Conservation (phyloP, 1,140 invertebrate species). For the Eulimnadia texana region DNA sequence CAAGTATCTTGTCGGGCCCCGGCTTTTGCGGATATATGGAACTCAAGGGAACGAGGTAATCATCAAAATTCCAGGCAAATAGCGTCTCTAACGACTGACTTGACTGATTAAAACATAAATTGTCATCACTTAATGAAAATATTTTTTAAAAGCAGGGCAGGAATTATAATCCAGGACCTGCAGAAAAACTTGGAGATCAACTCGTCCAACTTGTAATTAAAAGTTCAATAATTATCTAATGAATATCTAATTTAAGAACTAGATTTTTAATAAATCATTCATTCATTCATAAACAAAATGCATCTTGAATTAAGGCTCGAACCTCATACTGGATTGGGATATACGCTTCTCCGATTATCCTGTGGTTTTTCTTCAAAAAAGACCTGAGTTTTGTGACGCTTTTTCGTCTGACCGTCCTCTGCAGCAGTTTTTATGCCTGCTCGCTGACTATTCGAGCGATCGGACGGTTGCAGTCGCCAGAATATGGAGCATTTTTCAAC, state of each 20-base stretch:
- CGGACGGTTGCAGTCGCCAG: conserved; percentile 50
- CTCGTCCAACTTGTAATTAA: conserved; percentile 46
- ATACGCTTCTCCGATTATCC: conserved; percentile 60
- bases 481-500: conserved; percentile 59
- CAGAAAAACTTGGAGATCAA: conserved; percentile 56
- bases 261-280: conserved; percentile 13
- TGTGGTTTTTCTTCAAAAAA: conserved; percentile 51
- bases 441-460: conserved; percentile 36
- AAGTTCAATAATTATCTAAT: conserved; percentile 5
- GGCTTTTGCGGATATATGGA: conserved; percentile 46
- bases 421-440: conserved; percentile 9
- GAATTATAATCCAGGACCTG: conserved; percentile 41
- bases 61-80: conserved; percentile 19
- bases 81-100: conserved; percentile 11
- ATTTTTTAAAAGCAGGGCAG: conserved; percentile 35
- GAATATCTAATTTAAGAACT: background rate
- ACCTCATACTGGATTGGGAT: conserved; percentile 53
- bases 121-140: too few relatives aligned
- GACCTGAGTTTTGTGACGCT: conserved; percentile 43
- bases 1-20: conserved; percentile 43
- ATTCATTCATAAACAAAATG: background rate
- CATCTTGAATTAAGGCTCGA: conserved; percentile 29
- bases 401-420: conserved; percentile 1
- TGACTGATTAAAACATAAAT: conserved; percentile 11
- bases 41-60: conserved; percentile 31